A percentile compares a stretch with the other conserved stretches of the same genome.
Conservation (phyloP, 2,797 vertebrate genomes). For the Capromys pilorides region DNA sequence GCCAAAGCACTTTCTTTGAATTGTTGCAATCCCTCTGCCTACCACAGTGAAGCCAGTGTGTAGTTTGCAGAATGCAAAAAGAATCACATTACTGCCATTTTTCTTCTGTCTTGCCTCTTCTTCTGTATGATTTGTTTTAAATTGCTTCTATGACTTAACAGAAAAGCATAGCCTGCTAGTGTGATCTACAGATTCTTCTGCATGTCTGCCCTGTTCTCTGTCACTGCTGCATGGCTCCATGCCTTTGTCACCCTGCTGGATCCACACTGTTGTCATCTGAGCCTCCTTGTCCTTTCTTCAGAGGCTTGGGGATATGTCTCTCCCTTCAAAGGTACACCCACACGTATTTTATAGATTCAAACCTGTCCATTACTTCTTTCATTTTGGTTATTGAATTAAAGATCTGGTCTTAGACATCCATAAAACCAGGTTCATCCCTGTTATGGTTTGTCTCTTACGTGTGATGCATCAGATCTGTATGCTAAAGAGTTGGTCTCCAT, state of each 20-base stretch:
- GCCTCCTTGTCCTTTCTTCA: neutral
- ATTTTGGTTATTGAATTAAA: neutral
- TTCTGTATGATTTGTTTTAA: neutral
- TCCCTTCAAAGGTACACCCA: neutral
- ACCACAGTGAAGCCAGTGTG: neutral
- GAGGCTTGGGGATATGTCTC: neutral
- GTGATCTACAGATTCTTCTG: neutral
- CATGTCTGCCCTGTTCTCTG: neutral
- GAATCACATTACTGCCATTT: neutral
- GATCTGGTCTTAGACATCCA: fast-evolving
- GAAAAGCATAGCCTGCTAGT: no score
- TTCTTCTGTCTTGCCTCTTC: no score
- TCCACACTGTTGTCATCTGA: neutral
- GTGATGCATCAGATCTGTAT: neutral
- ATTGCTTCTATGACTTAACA: neutral
- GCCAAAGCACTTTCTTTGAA: neutral
- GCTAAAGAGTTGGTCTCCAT: neutral
- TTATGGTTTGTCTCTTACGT: neutral
- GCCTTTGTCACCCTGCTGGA: neutral
- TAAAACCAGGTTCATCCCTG: neutral
- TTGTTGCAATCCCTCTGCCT: neutral
- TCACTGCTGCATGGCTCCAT: neutral
- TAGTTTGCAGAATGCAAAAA: neutral
- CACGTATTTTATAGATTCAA: neutral
- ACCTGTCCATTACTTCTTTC: neutral